These are phyloP conservation scores for Echinarachnius parma DNA, from an alignment of 53 echinoderm and acorn worm genomes.

Conservation along the genomic window DNA sequence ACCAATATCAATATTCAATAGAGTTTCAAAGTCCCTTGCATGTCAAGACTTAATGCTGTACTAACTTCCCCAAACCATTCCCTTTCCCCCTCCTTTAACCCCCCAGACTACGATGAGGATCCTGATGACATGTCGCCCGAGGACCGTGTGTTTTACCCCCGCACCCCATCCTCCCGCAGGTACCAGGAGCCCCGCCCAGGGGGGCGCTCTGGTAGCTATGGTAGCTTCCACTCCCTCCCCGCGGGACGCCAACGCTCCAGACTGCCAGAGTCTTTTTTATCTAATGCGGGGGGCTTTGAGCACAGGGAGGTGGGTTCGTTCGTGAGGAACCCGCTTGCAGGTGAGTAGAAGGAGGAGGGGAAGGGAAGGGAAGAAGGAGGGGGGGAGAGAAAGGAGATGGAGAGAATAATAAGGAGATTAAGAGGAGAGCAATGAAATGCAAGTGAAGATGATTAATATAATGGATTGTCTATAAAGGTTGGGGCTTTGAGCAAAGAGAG, in stretches of 20 bases:
- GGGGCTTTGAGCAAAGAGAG: too few species aligned
- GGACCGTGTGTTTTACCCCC: constrained; percentile 37
- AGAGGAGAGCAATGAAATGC: too few species aligned
- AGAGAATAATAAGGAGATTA: too few species aligned
- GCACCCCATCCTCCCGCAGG: neutral
- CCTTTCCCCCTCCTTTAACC: too few species aligned
- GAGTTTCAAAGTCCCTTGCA: too few species aligned
- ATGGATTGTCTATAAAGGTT: too few species aligned
- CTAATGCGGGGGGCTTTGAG: constrained; percentile 48
- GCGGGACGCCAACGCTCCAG: constrained; percentile 28
- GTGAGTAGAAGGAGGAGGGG: constrained; percentile 27
- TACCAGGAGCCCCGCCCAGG: too few species aligned
- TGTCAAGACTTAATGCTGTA: too few species aligned
- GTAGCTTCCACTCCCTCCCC: constrained; percentile 39
- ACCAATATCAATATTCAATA: too few species aligned
- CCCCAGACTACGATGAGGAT: constrained; percentile 11
- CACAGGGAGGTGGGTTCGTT: constrained; percentile 49
- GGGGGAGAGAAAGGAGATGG: neutral
- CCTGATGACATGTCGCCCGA: constrained; percentile 17
- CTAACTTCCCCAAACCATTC: too few species aligned
- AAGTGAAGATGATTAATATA: too few species aligned
- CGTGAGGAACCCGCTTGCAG: constrained; percentile 61
- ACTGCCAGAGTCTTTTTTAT: constrained; percentile 40
- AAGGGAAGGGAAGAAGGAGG: neutral
- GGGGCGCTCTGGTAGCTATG: too few species aligned